Evolutionary conservation across 1,140 invertebrate species (phyloP), one percentile per base, ranked within the genome.

Genomic region (Zelostemma sp.): DNA sequence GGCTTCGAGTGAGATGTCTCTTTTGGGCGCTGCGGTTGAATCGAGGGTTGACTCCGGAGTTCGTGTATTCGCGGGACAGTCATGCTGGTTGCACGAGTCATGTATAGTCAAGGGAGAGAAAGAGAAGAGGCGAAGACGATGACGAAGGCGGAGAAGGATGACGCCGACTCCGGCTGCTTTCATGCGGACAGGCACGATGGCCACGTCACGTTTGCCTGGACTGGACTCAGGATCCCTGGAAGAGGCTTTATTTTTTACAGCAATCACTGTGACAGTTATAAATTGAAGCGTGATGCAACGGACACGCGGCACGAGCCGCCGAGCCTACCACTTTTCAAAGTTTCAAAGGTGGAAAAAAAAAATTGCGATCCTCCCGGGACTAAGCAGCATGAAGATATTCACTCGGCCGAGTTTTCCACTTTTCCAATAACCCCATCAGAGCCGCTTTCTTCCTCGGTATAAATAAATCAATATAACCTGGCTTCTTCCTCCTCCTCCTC

Each of bases 391-490:
- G 35, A 11, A 38, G 18, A 41, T 38, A 53, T 38, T 21, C 17
- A 53, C 18, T 40, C 21, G 49, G 15, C 17, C 35, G 49, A 41
- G 18, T 53, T 35, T 53, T 62, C 65, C 28, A 79, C 66, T 75
- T 79, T 75, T 71, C 72, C 74, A 80, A 83, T 82, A 83, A 83
- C 83, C 78, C 75, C 62, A 80, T 80, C 78, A 50, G 33, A 69
- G 55, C 38, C 57, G 67, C 70, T 73, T 72, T 72, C 49, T 68
- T 74, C 46, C 66, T 68, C 57, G 57, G 64, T 78, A 77, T 83
- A 82, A 85, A 83, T 85, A 84, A 85, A 85, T 85, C 84, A 84
- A 85, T 85, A 82, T 79, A 79, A 75, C 73, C 78, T 66, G 73
- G 67, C 73, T 74, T 57, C 64, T 66, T 55, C 53, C 62, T 19